Evolutionary conservation across 2,113 vertebrate genomes (phyloP).

Genomic region (Solea solea): DNA sequence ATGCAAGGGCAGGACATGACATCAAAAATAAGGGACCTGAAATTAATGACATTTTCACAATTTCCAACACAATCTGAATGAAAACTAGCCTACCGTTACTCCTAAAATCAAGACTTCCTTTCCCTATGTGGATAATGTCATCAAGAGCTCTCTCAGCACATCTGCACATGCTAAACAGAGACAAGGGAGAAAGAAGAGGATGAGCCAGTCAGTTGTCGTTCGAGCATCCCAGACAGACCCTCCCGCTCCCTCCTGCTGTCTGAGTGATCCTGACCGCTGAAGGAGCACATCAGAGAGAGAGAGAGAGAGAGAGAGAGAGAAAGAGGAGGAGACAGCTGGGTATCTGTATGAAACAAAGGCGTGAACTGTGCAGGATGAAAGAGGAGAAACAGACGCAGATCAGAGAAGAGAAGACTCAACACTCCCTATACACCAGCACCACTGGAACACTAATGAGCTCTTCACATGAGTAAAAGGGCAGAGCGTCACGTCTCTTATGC

Average conservation of each 20-base stretch:
- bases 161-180: background rate
- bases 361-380: slow-evolving; percentile 41
- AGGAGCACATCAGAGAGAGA: slow-evolving; percentile 24
- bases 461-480: slow-evolving; percentile 30
- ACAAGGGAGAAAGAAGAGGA: slow-evolving; percentile 16
- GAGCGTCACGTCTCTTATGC: slow-evolving; percentile 23
- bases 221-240: slow-evolving; percentile 46
- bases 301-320: background rate
- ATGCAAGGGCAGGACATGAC: background rate
- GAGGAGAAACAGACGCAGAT: slow-evolving; percentile 16
- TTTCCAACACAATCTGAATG: background rate
- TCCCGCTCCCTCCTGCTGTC: slow-evolving; percentile 46
- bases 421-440: background rate
- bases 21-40: background rate
- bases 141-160: background rate
- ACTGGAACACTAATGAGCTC: slow-evolving; percentile 29
- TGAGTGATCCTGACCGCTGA: slow-evolving; percentile 51
- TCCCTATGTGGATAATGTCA: background rate
- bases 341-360: slow-evolving; percentile 44
- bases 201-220: slow-evolving; percentile 32
- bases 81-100: background rate
- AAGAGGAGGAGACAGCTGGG: slow-evolving; percentile 34
- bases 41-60: background rate
- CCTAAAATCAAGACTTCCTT: background rate
- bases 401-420: slow-evolving; percentile 12